Conservation (phyloP, 2,113 vertebrate genomes). For the Pristiophorus japonicus region DNA sequence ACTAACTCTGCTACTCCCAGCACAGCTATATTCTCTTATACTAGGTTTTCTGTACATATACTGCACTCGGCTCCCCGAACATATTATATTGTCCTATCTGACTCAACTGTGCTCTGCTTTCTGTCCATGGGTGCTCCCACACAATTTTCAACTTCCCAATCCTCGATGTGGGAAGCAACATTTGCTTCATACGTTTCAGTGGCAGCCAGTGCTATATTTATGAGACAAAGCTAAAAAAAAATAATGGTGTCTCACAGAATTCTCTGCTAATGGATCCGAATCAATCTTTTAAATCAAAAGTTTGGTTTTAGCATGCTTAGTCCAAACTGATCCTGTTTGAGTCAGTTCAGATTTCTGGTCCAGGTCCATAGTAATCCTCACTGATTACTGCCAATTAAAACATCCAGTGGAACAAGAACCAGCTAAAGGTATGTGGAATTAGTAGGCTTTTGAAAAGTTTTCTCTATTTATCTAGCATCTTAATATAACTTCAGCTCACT, state of each 20-base stretch:
- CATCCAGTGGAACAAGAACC: background rate
- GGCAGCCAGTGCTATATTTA: background rate
- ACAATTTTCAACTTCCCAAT: background rate
- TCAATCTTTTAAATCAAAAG: conserved; percentile 27
- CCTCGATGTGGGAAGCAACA: background rate
- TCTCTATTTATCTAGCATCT: background rate
- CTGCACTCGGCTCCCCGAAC: background rate
- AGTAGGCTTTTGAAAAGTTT: conserved; percentile 7
- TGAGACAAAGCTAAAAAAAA: background rate
- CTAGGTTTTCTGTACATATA: background rate
- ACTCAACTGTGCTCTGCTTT: background rate
- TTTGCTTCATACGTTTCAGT: background rate
- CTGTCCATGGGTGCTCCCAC: background rate
- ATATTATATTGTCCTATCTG: background rate
- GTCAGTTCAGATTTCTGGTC: background rate
- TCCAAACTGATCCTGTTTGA: conserved; percentile 5
- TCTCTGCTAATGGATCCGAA: background rate
- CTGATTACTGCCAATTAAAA: conserved; percentile 21
- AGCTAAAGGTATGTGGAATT: background rate
- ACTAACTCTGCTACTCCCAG: background rate
- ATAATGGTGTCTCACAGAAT: background rate
- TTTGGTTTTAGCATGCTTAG: background rate
- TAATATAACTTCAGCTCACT: background rate
- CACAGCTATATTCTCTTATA: background rate
- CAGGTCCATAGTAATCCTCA: background rate